A percentile compares a stretch with the other conserved stretches of the same genome.
Conservation (phyloP, 1,140 invertebrate species). For the Lerema accius region DNA sequence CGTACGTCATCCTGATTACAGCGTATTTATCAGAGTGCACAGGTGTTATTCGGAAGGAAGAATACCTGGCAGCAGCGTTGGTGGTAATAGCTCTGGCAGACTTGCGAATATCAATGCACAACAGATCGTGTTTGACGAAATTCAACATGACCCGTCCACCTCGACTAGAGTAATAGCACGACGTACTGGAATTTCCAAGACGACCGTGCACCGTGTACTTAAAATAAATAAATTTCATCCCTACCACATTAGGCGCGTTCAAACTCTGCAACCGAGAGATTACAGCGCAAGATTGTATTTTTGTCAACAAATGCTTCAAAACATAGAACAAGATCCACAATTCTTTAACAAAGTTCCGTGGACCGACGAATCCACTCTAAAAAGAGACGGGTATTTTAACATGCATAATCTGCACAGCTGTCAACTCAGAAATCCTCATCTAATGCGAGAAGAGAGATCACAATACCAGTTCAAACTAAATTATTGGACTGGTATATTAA, state of each 20-base stretch:
- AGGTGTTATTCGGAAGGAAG: conserved; percentile 24
- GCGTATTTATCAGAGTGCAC: conserved; percentile 24
- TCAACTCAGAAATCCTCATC: not conserved
- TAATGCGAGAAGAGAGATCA: no score
- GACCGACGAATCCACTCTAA: not conserved
- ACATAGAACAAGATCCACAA: not conserved
- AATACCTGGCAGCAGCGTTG: conserved; percentile 25
- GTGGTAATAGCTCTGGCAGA: conserved; percentile 28
- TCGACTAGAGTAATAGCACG: no score
- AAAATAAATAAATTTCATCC: no score
- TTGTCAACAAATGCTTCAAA: not conserved
- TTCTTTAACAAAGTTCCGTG: conserved; percentile 2
- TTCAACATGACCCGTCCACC: conserved; percentile 16
- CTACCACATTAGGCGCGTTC: no score
- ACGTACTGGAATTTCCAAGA: no score
- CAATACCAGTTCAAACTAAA: no score
- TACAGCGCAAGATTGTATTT: not conserved
- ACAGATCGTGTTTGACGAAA: conserved; percentile 25
- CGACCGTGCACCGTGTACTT: no score
- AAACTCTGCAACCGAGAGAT: no score
- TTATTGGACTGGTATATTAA: no score
- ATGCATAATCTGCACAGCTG: not conserved
- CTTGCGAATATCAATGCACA: conserved; percentile 25
- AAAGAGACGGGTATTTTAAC: not conserved
- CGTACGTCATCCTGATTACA: not conserved